Percentiles rank a stretch among this genome's conserved stretches.
These are phyloP conservation scores for Crotophaga sulcirostris DNA, from an alignment of 2,113 vertebrate genomes.

Conservation along the genomic window DNA sequence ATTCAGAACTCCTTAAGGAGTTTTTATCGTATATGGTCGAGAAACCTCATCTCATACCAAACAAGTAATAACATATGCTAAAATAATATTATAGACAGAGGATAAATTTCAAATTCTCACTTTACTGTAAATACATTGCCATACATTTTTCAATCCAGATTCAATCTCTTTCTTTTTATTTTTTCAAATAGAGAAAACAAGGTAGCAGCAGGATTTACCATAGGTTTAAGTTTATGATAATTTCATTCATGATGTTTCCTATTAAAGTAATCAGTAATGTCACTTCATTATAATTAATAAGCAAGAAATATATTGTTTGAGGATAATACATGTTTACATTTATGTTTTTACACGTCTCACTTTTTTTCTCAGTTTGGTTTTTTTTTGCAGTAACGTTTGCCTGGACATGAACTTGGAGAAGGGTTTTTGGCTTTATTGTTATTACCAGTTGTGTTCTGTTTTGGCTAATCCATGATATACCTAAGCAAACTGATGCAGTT, in stretches of 20 bases:
- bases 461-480: neutral
- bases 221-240: conserved; percentile 6
- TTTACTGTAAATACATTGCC: neutral
- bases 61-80: neutral
- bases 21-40: neutral
- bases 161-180: neutral
- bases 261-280: conserved; percentile 32
- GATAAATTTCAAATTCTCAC: neutral
- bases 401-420: neutral
- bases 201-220: neutral
- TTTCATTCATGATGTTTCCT: neutral
- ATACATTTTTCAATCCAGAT: neutral
- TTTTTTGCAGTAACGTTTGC: neutral
- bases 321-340: neutral
- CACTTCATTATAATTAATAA: conserved; percentile 43
- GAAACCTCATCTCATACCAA: neutral
- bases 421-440: neutral
- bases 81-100: neutral
- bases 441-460: neutral
- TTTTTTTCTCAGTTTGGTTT: conserved; percentile 21
- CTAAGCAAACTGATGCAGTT: neutral
- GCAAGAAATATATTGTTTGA: conserved; percentile 33
- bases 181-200: neutral
- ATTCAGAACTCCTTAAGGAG: neutral
- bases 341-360: neutral